Evolutionary conservation across 2,113 vertebrate species (phyloP).

Genomic region (Calidris pugnax): DNA sequence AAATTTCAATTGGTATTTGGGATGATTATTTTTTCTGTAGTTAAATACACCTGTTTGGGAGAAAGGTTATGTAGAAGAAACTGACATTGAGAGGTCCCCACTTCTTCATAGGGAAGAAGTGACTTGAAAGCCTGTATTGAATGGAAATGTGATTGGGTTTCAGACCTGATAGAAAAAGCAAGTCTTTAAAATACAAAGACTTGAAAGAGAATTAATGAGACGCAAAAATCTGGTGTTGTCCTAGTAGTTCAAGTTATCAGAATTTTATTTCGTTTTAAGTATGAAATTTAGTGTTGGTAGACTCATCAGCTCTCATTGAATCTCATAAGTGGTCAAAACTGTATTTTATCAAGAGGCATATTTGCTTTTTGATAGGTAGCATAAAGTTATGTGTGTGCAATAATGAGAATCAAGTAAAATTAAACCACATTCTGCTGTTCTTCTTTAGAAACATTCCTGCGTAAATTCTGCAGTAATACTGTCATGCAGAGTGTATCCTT

Average conservation of each 20-base stretch:
- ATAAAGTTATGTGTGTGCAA: conserved; percentile 57
- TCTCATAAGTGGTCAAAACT: background rate
- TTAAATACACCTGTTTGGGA: background rate
- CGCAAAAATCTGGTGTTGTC: background rate
- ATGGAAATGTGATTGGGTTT: background rate
- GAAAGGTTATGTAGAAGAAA: background rate
- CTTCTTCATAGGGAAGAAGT: background rate
- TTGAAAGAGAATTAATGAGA: background rate
- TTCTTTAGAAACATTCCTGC: conserved; percentile 84
- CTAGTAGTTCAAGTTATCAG: background rate
- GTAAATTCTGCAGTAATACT: conserved; percentile 82
- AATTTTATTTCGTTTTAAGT: background rate
- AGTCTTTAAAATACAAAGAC: background rate
- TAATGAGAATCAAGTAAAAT: conserved; percentile 69
- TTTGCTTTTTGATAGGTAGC: conserved; percentile 38
- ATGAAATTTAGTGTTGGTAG: background rate
- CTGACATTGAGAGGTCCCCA: background rate
- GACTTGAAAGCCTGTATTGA: background rate
- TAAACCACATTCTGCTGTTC: conserved; percentile 83
- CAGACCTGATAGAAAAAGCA: background rate
- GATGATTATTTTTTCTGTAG: background rate
- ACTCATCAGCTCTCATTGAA: background rate
- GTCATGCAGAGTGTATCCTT: conserved; percentile 86
- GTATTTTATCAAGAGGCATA: background rate
- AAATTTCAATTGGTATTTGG: background rate